Evolutionary conservation across 2,113 vertebrate genomes (phyloP).

Genomic region (Neotoma lepida): DNA sequence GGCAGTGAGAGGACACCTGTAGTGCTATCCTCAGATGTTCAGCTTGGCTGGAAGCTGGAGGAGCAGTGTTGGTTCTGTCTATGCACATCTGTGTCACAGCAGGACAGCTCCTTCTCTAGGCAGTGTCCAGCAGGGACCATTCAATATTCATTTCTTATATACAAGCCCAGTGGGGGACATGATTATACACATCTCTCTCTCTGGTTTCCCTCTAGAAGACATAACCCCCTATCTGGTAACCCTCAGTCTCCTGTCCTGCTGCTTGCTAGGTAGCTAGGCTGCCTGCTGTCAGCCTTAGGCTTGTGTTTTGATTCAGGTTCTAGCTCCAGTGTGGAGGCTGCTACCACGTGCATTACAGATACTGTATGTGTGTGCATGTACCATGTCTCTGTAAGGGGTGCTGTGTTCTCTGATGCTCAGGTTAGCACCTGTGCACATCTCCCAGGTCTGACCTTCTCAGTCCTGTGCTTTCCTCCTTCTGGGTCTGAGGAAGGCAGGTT

Average conservation of each 20-base stretch:
- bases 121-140: not conserved
- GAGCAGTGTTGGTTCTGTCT: not conserved
- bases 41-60: not conserved
- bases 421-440: not conserved
- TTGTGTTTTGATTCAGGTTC: not conserved
- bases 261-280: not conserved
- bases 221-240: not conserved
- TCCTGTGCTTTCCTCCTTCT: accelerated
- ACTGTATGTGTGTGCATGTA: accelerated
- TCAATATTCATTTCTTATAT: not conserved
- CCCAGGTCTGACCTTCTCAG: not conserved
- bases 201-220: not conserved
- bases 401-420: not conserved
- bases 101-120: not conserved
- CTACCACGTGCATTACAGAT: accelerated
- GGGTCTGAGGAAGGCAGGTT: not conserved
- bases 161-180: not conserved
- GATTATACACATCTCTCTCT: not conserved
- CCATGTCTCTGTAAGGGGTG: not conserved
- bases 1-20: not conserved
- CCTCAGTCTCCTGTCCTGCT: not conserved
- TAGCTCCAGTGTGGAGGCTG: accelerated
- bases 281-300: not conserved
- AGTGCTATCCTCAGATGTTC: not conserved
- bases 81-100: not conserved